Evolutionary conservation across 1,140 invertebrate genomes (phyloP), one percentile per base, ranked within the genome.

Genomic region (Apis dorsata): DNA sequence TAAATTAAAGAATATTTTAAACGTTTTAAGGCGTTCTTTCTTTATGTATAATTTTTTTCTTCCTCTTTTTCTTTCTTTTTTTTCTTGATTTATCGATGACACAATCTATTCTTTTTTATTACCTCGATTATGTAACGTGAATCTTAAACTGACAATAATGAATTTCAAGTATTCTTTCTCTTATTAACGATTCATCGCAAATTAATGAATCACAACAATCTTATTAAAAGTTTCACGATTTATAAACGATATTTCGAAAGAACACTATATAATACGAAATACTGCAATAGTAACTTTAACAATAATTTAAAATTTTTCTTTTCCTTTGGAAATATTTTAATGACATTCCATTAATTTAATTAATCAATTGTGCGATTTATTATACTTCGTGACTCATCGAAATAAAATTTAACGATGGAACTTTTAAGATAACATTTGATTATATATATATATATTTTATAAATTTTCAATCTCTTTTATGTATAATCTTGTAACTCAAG

Each of bases 201-300:
- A 72, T 53, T 1, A 28, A 34, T 73, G 59, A 73, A 12, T 80
- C 60, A 44, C 19, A 17, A 11, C 9, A n/a, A 13, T 28, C 13
- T 73, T 80, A 63, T 80, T 28, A 19, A 13, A 19, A 51, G 59
- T 73, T 65, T 65, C 21, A 19, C 59, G n/a, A 73, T 21, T 72
- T 49, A 49, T 73, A 73, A 24, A 28, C 34, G 53, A 66, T 44
- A 17, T 49, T 13, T 1, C 19, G 44, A 28, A 34, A 51, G n/a
- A 24, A 17, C 17, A 28, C 24, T 79, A 63, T 53, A 49, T 62
- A 79, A 79, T 28, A n/a, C 8, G 24, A 53, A 34, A 55, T 10
- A 65, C 21, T 12, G 10, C 7, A 19, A 9, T 71, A 10, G 19
- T 49, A 60, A 60, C 3, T 65, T 65, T 19, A 34, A 19, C 15